These are phyloP conservation scores for Ageneiosus marmoratus DNA, from an alignment of 2,113 vertebrate species.

Conservation along the genomic window DNA sequence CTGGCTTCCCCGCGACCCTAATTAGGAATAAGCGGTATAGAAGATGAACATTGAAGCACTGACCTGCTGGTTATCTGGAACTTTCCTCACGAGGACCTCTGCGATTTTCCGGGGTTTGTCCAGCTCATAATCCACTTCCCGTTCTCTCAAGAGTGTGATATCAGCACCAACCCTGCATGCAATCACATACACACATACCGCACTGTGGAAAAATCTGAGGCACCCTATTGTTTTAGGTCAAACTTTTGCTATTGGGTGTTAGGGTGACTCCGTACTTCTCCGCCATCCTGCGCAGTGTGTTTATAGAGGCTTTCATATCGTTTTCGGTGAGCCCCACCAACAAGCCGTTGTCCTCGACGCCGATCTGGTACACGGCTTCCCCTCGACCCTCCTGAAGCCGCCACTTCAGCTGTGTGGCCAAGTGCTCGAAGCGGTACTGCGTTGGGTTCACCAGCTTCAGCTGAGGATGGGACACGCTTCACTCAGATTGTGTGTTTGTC, in stretches of 20 bases:
- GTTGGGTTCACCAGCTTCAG: slow-evolving; percentile 95
- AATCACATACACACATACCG: neutral
- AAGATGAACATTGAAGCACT: too few species aligned
- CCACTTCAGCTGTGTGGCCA: slow-evolving; percentile 98
- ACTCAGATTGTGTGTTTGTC: neutral
- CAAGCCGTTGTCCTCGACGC: slow-evolving; percentile 93
- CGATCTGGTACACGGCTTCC: slow-evolving; percentile 95
- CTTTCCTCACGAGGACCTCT: slow-evolving; percentile 92
- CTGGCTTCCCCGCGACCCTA: too few species aligned
- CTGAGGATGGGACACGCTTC: slow-evolving; percentile 61
- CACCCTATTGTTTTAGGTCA: too few species aligned
- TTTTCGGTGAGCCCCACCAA: slow-evolving; percentile 90
- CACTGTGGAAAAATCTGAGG: too few species aligned
- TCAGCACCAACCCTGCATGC: slow-evolving; percentile 88
- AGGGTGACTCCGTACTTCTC: slow-evolving; percentile 80
- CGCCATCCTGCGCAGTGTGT: slow-evolving; percentile 91
- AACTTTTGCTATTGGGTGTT: too few species aligned
- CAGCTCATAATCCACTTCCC: slow-evolving; percentile 88
- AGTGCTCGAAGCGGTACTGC: slow-evolving; percentile 91
- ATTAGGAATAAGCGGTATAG: too few species aligned
- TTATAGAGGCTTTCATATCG: slow-evolving; percentile 92
- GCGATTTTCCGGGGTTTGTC: slow-evolving; percentile 87
- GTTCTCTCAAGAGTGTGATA: slow-evolving; percentile 89
- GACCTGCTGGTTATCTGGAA: slow-evolving; percentile 96
- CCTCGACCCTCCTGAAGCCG: slow-evolving; percentile 93